Percentiles rank a stretch among this genome's conserved stretches.
phyloP scores from a whole-genome alignment of 2,113 vertebrate genomes.

The Crotalus viridis region DNA sequence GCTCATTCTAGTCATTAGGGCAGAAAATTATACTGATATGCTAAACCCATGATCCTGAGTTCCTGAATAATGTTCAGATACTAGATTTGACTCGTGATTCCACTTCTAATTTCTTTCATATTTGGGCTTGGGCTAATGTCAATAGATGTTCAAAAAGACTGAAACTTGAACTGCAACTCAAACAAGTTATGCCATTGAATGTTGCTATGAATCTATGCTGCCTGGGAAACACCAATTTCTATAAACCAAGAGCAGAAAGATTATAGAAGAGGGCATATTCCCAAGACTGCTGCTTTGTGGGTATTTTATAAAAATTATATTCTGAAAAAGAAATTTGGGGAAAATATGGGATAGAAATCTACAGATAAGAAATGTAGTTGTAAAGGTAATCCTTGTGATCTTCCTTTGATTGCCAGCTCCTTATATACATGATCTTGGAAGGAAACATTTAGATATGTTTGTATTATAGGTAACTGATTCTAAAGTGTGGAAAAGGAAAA shows the following conservation, averaged over 20 bases:
- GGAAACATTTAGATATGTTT: not conserved
- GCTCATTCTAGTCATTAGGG: not conserved
- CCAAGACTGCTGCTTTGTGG: not conserved
- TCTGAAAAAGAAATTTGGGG: not conserved
- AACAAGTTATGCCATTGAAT: constrained; percentile 4
- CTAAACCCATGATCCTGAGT: not conserved
- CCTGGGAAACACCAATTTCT: constrained; percentile 13
- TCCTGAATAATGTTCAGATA: not conserved
- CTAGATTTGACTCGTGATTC: not conserved
- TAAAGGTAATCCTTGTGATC: not conserved
- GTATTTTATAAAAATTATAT: not conserved
- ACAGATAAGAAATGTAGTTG: not conserved
- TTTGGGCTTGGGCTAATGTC: not conserved
- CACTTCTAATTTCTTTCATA: not conserved
- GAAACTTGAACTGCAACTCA: constrained; percentile 1
- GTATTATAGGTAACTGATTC: not conserved
- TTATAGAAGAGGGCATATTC: not conserved
- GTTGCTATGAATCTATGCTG: constrained; percentile 6
- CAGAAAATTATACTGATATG: not conserved
- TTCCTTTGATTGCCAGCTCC: not conserved
- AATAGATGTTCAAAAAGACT: constrained; percentile 1
- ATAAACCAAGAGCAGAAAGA: not conserved
- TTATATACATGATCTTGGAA: not conserved
- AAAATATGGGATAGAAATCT: not conserved
- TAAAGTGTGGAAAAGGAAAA: not conserved